Conservation (phyloP, 92 coral and sea anemone species). For the Zoanthus sociatus region DNA sequence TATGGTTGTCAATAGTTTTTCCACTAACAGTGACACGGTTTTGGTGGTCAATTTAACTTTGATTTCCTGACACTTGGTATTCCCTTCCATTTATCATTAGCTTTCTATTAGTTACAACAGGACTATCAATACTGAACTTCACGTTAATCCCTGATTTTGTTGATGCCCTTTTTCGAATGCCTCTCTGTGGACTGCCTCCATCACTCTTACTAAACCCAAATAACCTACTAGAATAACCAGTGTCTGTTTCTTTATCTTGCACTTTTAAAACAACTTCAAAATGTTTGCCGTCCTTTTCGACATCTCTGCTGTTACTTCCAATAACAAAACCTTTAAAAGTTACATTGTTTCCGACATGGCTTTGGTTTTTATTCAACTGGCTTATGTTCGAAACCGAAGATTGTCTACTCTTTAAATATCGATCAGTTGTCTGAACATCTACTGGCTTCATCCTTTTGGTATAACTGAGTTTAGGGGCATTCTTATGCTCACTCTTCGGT, state of each 20-base stretch:
- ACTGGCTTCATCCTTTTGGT: conserved; percentile 62
- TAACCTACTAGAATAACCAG: background rate
- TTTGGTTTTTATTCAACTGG: background rate
- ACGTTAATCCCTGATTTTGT: conserved; percentile 33
- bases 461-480: conserved; percentile 73
- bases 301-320: background rate
- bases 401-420: background rate
- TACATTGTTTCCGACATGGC: background rate
- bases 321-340: background rate
- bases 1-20: too few species aligned
- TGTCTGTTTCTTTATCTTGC: background rate
- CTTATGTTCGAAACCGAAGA: background rate
- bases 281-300: background rate
- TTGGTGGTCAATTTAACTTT: too few species aligned
- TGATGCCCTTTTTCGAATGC: conserved; percentile 11
- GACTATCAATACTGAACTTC: conserved; percentile 30
- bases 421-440: background rate
- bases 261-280: background rate
- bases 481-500: background rate
- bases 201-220: background rate
- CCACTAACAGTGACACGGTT: too few species aligned
- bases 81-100: conserved; percentile 23
- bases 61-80: conserved; percentile 4
- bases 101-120: background rate
- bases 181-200: background rate